These are phyloP conservation scores for Lathronympha strigana DNA, from an alignment of 2,888 invertebrate genomes.

Conservation along the genomic window DNA sequence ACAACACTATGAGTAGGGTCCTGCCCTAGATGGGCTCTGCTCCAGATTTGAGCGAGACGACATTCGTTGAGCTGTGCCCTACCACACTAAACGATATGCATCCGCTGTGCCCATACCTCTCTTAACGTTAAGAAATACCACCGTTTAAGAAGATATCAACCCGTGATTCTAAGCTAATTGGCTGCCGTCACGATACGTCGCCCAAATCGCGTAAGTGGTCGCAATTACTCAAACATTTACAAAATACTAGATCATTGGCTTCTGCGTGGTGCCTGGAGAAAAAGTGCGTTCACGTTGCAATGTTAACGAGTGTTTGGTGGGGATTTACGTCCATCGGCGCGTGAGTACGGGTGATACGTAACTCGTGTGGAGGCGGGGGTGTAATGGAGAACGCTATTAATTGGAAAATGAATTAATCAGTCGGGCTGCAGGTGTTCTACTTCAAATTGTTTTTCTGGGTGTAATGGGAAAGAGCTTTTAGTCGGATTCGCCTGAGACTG, in stretches of 20 bases:
- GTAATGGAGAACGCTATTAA: slow-evolving; percentile 22
- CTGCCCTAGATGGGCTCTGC: no score
- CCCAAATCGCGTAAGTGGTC: slow-evolving; percentile 49
- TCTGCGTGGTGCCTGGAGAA: slow-evolving; percentile 44
- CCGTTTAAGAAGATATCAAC: slow-evolving; percentile 42
- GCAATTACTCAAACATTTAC: slow-evolving; percentile 49
- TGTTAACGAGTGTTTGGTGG: slow-evolving; percentile 34
- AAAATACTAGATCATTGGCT: slow-evolving; percentile 49
- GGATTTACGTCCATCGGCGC: slow-evolving; percentile 38
- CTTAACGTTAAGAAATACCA: slow-evolving; percentile 16
- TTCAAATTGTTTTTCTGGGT: background rate
- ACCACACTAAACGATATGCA: no score
- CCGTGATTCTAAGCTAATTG: slow-evolving; percentile 49
- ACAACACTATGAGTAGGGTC: no score
- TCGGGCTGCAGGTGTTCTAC: background rate
- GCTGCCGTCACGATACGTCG: slow-evolving; percentile 49
- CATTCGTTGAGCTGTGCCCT: no score
- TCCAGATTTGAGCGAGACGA: no score
- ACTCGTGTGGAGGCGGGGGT: slow-evolving; percentile 10
- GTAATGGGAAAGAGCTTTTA: no score
- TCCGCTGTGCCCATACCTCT: no score
- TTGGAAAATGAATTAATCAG: background rate
- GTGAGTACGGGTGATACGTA: slow-evolving; percentile 18
- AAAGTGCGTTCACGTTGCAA: slow-evolving; percentile 43
- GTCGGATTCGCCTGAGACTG: background rate